Conservation (phyloP, 2,888 invertebrate genomes). For the Eupithecia subfuscata region DNA sequence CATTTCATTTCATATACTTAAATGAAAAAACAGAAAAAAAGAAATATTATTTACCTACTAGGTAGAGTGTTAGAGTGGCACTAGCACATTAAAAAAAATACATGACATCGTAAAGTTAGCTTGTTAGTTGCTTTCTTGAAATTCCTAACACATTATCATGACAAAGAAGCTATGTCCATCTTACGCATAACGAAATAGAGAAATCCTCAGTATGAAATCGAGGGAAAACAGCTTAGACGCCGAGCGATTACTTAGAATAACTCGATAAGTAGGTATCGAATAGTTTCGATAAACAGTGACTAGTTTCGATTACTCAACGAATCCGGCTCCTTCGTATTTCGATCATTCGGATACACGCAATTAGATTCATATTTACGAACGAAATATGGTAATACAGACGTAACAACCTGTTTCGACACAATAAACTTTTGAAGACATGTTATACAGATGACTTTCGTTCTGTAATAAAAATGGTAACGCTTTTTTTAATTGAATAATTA, state of each 20-base stretch:
- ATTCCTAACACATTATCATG: slow-evolving; percentile 24
- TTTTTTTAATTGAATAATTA: not conserved
- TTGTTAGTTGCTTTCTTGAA: not conserved
- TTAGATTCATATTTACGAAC: slow-evolving; percentile 45
- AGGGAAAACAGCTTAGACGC: slow-evolving; percentile 60
- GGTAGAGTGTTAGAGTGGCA: no score
- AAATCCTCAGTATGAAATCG: slow-evolving; percentile 53
- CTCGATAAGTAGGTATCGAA: slow-evolving; percentile 1
- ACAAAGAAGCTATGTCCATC: slow-evolving; percentile 30
- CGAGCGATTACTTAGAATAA: slow-evolving; percentile 57
- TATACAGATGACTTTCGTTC: slow-evolving; percentile 8
- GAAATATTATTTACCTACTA: no score
- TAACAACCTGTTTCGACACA: slow-evolving; percentile 51
- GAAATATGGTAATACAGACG: slow-evolving; percentile 46
- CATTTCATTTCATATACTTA: no score
- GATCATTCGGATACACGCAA: slow-evolving; percentile 39
- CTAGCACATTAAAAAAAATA: not conserved
- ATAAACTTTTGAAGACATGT: slow-evolving; percentile 34
- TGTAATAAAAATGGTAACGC: slow-evolving; percentile 14
- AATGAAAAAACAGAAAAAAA: no score
- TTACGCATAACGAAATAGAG: slow-evolving; percentile 55
- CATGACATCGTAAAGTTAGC: not conserved
- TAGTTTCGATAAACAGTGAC: slow-evolving; percentile 48
- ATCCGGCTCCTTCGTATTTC: slow-evolving; percentile 51
- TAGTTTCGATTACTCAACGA: slow-evolving; percentile 67